phyloP scores from a whole-genome alignment of 2,797 vertebrate genomes.

The Enteromius radiatus region DNA sequence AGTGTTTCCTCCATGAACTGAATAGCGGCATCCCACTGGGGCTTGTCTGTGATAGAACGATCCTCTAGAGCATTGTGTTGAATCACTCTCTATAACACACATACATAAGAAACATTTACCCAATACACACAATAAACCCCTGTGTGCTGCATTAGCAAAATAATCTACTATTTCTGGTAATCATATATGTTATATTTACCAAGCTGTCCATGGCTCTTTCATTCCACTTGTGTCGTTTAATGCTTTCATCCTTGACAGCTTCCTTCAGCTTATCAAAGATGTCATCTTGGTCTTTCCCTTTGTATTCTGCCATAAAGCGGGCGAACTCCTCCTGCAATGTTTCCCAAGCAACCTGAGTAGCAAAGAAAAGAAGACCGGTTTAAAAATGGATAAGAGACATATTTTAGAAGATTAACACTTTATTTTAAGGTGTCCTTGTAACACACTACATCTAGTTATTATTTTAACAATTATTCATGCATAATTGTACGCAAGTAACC shows the following conservation, averaged over 20 bases:
- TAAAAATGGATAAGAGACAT: background rate
- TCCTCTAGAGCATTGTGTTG: conserved; percentile 98
- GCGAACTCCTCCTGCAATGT: conserved; percentile 97
- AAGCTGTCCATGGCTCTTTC: conserved; percentile 94
- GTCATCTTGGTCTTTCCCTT: conserved; percentile 95
- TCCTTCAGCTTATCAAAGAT: conserved; percentile 99
- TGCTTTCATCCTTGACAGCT: conserved; percentile 95
- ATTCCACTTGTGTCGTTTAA: conserved; percentile 98
- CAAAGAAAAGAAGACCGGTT: background rate
- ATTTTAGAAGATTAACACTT: background rate
- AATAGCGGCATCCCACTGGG: conserved; percentile 97
- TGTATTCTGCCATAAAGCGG: conserved; percentile 96
- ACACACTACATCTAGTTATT: background rate
- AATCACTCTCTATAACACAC: conserved; percentile 87
- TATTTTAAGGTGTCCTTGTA: background rate
- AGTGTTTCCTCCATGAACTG: conserved; percentile 98
- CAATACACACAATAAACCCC: background rate
- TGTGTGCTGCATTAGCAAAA: background rate
- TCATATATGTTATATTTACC: conserved; percentile 75
- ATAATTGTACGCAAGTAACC: background rate
- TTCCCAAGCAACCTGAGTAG: conserved; percentile 94
- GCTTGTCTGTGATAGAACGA: conserved; percentile 96
- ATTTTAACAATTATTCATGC: background rate
- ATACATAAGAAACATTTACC: background rate
- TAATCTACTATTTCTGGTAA: background rate